These are phyloP conservation scores for Nineta flava DNA, from an alignment of 2,888 invertebrate species.

Conservation along the genomic window DNA sequence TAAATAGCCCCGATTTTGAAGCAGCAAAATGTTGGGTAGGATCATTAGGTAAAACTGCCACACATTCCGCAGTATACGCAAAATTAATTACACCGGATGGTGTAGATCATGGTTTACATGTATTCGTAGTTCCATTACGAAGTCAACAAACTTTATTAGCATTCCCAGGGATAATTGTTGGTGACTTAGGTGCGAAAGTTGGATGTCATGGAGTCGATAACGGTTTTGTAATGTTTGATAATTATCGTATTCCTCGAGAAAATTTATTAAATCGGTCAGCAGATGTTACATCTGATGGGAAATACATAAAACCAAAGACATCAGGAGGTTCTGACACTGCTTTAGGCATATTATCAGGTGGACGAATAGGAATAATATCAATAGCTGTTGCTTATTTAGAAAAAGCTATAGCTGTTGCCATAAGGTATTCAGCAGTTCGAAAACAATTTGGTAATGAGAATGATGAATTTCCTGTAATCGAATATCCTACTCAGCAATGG, in stretches of 20 bases:
- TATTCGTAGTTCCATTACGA: conserved; percentile 76
- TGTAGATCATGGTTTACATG: conserved; percentile 67
- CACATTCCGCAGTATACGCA: conserved; percentile 78
- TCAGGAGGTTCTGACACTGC: conserved; percentile 41
- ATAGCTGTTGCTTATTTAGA: conserved; percentile 45
- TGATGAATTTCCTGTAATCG: conserved; percentile 67
- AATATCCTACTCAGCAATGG: conserved; percentile 83
- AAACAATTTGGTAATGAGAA: conserved; percentile 73
- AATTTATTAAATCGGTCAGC: conserved; percentile 71
- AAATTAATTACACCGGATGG: conserved; percentile 69
- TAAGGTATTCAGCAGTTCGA: conserved; percentile 73
- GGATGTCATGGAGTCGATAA: conserved; percentile 88
- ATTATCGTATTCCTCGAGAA: conserved; percentile 64
- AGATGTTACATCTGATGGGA: conserved; percentile 71
- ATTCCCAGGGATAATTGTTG: conserved; percentile 66
- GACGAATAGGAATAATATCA: conserved; percentile 59
- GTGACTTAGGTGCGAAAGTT: conserved; percentile 86
- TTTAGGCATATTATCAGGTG: conserved; percentile 66
- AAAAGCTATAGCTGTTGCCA: conserved; percentile 66
- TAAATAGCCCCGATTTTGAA: conserved; percentile 61
- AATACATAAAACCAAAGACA: conserved; percentile 62
- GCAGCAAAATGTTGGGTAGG: conserved; percentile 78
- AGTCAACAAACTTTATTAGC: conserved; percentile 55
- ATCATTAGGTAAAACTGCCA: conserved; percentile 60
- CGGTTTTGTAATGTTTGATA: conserved; percentile 67